Percentiles rank a stretch among this genome's conserved stretches.
These are phyloP conservation scores for Syngnathoides biaculeatus DNA, from an alignment of 2,113 vertebrate genomes.

Conservation along the genomic window DNA sequence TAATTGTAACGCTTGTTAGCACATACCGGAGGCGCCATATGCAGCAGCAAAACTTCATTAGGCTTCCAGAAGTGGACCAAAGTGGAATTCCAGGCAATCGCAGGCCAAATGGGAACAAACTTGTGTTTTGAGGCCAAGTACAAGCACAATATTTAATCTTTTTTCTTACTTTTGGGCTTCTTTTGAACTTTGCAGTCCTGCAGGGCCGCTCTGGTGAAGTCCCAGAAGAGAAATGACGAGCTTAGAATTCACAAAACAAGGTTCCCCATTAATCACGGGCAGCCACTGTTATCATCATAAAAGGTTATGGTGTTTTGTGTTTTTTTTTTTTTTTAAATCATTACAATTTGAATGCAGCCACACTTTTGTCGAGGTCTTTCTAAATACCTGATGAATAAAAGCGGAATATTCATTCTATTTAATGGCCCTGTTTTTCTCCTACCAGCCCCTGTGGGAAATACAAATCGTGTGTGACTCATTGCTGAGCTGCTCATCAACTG, in stretches of 20 bases:
- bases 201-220: slow-evolving; percentile 2
- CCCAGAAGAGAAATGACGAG: neutral
- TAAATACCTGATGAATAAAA: neutral
- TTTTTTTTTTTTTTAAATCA: neutral
- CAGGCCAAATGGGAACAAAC: neutral
- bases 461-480: neutral
- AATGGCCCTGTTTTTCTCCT: neutral
- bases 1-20: neutral
- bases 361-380: neutral
- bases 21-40: neutral
- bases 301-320: neutral
- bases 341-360: neutral
- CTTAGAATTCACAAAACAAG: neutral
- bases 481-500: neutral
- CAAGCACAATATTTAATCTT: neutral
- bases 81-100: neutral
- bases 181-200: slow-evolving; percentile 2
- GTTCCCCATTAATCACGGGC: neutral
- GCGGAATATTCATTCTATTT: neutral
- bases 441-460: neutral
- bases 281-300: neutral
- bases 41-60: neutral
- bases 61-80: neutral
- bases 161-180: neutral
- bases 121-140: too few species aligned